phyloP scores from a whole-genome alignment of 1,140 invertebrate genomes.

The Brachystomella parvula region DNA sequence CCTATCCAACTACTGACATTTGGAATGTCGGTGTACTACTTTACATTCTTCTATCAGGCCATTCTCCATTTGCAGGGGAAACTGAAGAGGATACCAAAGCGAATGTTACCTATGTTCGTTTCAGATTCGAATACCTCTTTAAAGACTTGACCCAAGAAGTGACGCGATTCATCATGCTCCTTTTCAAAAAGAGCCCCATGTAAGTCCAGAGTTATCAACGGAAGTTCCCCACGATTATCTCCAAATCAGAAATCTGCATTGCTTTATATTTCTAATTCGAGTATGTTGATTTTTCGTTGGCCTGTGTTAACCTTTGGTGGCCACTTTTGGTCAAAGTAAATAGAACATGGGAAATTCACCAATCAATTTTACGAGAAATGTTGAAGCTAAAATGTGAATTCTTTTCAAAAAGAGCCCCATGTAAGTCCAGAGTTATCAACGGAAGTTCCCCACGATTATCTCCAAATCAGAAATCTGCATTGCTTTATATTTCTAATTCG shows the following conservation, averaged over 20 bases:
- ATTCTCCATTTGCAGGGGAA: conserved; percentile 79
- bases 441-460: conserved; percentile 6
- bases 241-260: too few relatives aligned
- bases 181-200: conserved; percentile 88
- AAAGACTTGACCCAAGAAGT: conserved; percentile 91
- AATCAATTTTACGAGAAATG: not conserved
- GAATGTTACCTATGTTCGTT: conserved; percentile 87
- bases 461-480: too few relatives aligned
- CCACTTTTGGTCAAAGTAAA: too few relatives aligned
- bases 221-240: conserved; percentile 8
- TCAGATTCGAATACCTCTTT: conserved; percentile 86
- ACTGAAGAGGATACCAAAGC: conserved; percentile 75
- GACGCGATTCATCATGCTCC: conserved; percentile 84
- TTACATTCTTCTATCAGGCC: conserved; percentile 89
- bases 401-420: conserved; percentile 80
- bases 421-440: conserved; percentile 49
- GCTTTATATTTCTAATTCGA: conserved; percentile 26
- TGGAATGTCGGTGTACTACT: conserved; percentile 90
- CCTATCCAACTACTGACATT: conserved; percentile 83
- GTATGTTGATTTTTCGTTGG: too few relatives aligned
- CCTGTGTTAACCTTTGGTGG: too few relatives aligned
- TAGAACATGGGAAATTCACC: not conserved
- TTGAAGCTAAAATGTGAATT: conserved; percentile 8
- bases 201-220: conserved; percentile 46
- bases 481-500: conserved; percentile 24